A percentile compares a stretch with the other conserved stretches of the same genome.
These are phyloP conservation scores for Paramuricea clavata DNA, from an alignment of 92 coral and sea anemone species.

Conservation along the genomic window DNA sequence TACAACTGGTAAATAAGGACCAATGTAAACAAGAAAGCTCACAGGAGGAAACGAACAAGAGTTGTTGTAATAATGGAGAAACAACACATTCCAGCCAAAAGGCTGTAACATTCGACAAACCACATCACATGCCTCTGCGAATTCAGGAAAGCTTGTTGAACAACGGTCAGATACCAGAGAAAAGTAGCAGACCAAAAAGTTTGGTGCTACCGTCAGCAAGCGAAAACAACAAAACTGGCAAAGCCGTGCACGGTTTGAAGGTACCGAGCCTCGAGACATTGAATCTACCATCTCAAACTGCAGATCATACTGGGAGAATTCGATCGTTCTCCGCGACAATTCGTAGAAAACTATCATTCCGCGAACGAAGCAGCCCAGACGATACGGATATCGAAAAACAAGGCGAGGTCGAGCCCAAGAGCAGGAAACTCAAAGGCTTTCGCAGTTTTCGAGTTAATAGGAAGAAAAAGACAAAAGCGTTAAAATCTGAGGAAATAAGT, in stretches of 20 bases:
- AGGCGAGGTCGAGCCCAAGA: not conserved
- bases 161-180: not conserved
- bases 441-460: slow-evolving; percentile 24
- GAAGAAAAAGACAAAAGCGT: slow-evolving; percentile 18
- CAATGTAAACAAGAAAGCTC: not conserved
- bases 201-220: not conserved
- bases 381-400: slow-evolving; percentile 13
- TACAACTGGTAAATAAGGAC: not conserved
- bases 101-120: not conserved
- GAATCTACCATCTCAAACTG: not conserved
- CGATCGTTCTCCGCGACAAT: slow-evolving; percentile 41
- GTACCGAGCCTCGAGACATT: not conserved
- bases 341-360: slow-evolving; percentile 37
- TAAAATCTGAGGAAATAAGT: not conserved
- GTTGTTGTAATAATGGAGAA: not conserved
- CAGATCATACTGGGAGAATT: not conserved
- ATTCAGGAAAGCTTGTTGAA: slow-evolving; percentile 5
- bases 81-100: not conserved
- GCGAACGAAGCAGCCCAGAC: not conserved
- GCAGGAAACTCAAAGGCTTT: slow-evolving; percentile 30
- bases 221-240: not conserved
- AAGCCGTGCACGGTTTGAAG: not conserved
- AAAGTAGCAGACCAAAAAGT: not conserved
- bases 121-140: not conserved
- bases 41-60: not conserved